Evolutionary conservation across 2,113 vertebrate genomes (phyloP).

Genomic region (Columbina picui): DNA sequence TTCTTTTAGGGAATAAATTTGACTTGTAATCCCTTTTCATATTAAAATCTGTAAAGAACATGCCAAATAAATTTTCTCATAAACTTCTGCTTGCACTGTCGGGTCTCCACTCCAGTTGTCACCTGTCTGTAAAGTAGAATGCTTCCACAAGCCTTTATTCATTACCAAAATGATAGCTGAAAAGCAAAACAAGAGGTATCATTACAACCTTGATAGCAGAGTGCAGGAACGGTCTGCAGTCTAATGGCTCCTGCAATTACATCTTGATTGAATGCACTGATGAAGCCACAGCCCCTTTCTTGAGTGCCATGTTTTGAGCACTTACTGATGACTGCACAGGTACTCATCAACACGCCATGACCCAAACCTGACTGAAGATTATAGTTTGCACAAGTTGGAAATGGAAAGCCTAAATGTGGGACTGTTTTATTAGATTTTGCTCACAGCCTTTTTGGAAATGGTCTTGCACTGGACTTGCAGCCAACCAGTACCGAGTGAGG

Average conservation of each 20-base stretch:
- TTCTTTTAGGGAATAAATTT: not conserved
- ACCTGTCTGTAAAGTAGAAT: not conserved
- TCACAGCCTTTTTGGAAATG: not conserved
- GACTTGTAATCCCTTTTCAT: not conserved
- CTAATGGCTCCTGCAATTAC: conserved; percentile 12
- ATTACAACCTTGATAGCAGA: not conserved
- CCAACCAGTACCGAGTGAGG: not conserved
- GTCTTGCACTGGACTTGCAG: not conserved
- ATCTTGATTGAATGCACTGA: not conserved
- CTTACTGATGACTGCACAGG: not conserved
- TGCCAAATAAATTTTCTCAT: not conserved
- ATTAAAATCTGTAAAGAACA: not conserved
- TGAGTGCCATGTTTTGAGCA: not conserved
- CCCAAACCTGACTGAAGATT: not conserved
- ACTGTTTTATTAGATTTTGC: not conserved
- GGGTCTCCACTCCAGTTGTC: not conserved
- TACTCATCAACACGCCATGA: not conserved
- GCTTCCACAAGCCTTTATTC: not conserved
- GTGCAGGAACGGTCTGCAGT: not conserved
- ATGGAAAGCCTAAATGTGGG: not conserved
- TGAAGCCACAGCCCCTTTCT: not conserved
- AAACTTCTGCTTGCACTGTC: not conserved
- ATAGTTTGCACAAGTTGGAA: not conserved
- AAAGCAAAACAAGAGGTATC: conserved; percentile 28
- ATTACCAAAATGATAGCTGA: conserved; percentile 3